Conservation (phyloP, 2,888 invertebrate genomes). For the Falcaria lacertinaria region DNA sequence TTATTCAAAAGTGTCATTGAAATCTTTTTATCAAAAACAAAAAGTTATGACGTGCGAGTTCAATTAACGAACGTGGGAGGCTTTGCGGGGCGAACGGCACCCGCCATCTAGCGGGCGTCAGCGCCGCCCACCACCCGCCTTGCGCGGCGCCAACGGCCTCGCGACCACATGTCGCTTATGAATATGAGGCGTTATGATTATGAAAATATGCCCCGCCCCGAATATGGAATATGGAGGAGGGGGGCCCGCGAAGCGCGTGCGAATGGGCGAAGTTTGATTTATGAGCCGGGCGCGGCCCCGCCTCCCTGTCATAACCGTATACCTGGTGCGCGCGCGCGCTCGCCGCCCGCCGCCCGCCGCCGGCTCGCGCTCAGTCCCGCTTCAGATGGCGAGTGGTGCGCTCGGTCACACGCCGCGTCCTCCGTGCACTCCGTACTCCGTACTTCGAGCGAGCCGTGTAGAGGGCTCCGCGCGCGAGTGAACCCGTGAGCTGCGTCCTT, state of each 20-base stretch:
- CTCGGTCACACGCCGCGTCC: conserved; percentile 55
- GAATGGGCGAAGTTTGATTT: conserved; percentile 83
- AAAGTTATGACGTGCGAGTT: conserved; percentile 70
- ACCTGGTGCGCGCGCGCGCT: conserved; percentile 81
- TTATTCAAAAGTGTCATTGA: conserved; percentile 5
- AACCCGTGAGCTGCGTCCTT: conserved; percentile 26
- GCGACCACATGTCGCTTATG: conserved; percentile 74
- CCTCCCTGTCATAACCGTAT: conserved; percentile 85
- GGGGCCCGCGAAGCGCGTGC: conserved; percentile 82
- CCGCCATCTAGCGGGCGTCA: conserved; percentile 75
- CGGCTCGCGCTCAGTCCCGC: conserved; percentile 76
- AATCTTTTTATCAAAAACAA: conserved; percentile 53
- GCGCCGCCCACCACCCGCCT: conserved; percentile 63
- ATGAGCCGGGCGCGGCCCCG: conserved; percentile 82
- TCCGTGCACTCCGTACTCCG: conserved; percentile 40
- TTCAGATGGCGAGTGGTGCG: conserved; percentile 77
- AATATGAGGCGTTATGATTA: conserved; percentile 81
- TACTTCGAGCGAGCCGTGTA: conserved; percentile 51
- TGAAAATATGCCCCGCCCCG: conserved; percentile 80
- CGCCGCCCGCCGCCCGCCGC: conserved; percentile 59
- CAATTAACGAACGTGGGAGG: conserved; percentile 75
- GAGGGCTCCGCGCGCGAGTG: conserved; percentile 52
- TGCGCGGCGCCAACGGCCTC: conserved; percentile 32
- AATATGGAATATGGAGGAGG: conserved; percentile 82
- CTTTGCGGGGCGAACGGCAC: conserved; percentile 61